These are phyloP conservation scores for Lucinisca nassula DNA, from an alignment of 2,888 invertebrate genomes.

Conservation along the genomic window DNA sequence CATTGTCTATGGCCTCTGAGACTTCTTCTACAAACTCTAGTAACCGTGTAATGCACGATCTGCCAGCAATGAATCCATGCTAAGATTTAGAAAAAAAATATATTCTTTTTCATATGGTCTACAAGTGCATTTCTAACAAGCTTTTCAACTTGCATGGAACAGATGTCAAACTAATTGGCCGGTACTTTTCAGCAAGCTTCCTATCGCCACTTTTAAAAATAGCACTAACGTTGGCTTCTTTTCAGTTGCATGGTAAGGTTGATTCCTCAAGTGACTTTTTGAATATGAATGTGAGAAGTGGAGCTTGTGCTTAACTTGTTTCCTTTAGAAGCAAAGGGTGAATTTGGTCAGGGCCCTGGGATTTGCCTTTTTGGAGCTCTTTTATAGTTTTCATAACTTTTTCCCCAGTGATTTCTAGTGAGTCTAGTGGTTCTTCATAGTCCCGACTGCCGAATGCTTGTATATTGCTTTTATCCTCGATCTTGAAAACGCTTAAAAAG, in stretches of 20 bases:
- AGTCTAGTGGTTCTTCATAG: neutral
- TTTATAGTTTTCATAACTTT: neutral
- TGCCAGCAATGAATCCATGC: conserved; percentile 37
- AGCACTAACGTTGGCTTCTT: conserved; percentile 26
- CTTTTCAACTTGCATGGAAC: conserved; percentile 32
- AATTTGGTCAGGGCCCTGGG: conserved; percentile 19
- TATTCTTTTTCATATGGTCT: neutral
- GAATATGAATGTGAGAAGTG: conserved; percentile 2
- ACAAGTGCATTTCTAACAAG: conserved; percentile 16
- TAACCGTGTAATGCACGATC: conserved; percentile 11
- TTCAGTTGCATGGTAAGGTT: conserved; percentile 21
- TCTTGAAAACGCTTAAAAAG: conserved; percentile 14
- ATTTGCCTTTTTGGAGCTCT: neutral
- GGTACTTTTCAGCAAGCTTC: conserved; percentile 10
- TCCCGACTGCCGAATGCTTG: neutral
- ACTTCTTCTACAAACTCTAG: conserved; percentile 31
- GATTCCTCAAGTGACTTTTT: conserved; percentile 17
- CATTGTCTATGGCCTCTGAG: conserved; percentile 22
- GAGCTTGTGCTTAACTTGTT: neutral
- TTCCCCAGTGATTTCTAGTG: neutral
- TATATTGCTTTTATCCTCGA: neutral
- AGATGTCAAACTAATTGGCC: conserved; percentile 40
- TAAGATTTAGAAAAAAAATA: conserved; percentile 11
- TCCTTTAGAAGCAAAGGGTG: conserved; percentile 29
- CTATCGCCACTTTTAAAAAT: conserved; percentile 12